phyloP scores from a whole-genome alignment of 1,140 invertebrate genomes.

The Atta texana region DNA sequence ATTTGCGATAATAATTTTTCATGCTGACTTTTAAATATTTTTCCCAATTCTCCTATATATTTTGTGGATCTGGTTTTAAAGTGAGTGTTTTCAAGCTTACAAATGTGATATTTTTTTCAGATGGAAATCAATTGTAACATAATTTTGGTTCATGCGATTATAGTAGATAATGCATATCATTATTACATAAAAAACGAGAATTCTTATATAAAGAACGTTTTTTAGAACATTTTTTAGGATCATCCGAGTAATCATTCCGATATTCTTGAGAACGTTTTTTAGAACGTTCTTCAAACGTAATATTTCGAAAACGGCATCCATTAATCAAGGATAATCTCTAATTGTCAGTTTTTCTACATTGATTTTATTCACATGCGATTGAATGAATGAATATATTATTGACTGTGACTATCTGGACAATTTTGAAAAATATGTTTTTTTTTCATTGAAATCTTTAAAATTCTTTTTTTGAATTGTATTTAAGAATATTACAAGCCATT shows the following conservation, averaged over 20 bases:
- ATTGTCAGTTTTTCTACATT: conserved; percentile 60
- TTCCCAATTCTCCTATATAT: conserved; percentile 72
- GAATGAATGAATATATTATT: conserved; percentile 54
- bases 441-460: background rate
- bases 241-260: no score
- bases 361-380: background rate
- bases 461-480: background rate
- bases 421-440: background rate
- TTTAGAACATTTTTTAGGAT: no score
- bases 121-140: conserved; percentile 15
- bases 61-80: conserved; percentile 69
- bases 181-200: no score
- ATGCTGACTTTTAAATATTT: conserved; percentile 67
- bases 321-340: conserved; percentile 73
- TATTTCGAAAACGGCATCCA: conserved; percentile 38
- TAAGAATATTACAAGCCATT: conserved; percentile 65
- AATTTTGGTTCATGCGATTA: conserved; percentile 62
- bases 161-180: background rate
- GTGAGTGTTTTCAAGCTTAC: conserved; percentile 30
- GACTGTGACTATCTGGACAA: conserved; percentile 69
- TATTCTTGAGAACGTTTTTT: background rate
- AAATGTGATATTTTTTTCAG: background rate
- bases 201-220: no score
- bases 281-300: background rate
- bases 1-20: background rate